Evolutionary conservation across 1,140 invertebrate species (phyloP).

Genomic region (Hypsibius dujardini): DNA sequence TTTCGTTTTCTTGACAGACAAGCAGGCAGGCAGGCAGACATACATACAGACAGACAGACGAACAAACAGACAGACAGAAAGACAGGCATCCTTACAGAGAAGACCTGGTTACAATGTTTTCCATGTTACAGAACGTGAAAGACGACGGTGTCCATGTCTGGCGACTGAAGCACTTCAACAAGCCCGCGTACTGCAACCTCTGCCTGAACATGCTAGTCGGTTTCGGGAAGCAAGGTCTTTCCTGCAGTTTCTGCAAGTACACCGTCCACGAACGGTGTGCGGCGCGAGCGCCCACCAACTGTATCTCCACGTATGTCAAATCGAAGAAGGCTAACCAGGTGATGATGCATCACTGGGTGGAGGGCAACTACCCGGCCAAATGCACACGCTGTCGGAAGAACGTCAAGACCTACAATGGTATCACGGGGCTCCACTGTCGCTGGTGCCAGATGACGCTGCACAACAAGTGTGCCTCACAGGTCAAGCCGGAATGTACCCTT

Average conservation of each 20-base stretch:
- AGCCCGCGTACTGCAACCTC: conserved; percentile 85
- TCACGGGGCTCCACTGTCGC: conserved; percentile 75
- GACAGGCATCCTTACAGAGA: no score
- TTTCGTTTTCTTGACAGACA: no score
- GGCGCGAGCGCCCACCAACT: conserved; percentile 76
- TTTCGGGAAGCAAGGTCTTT: conserved; percentile 82
- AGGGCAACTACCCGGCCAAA: conserved; percentile 80
- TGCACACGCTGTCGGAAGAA: conserved; percentile 85
- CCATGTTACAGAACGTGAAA: conserved; percentile 58
- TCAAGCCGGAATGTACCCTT: conserved; percentile 70
- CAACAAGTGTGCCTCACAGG: conserved; percentile 74
- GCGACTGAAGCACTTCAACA: conserved; percentile 82
- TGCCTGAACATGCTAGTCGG: conserved; percentile 88
- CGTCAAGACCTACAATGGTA: conserved; percentile 84
- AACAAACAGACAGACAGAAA: no score
- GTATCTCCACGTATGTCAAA: conserved; percentile 85
- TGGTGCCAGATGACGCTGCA: conserved; percentile 89
- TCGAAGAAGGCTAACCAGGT: conserved; percentile 55
- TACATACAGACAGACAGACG: no score
- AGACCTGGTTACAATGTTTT: no score
- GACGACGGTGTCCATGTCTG: conserved; percentile 93
- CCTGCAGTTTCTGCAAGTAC: conserved; percentile 91
- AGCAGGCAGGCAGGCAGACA: no score
- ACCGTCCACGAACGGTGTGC: conserved; percentile 92
- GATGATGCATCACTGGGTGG: conserved; percentile 83